These are phyloP conservation scores for Drosophila ficusphila DNA, from an alignment of 1,140 invertebrate species.

Conservation along the genomic window DNA sequence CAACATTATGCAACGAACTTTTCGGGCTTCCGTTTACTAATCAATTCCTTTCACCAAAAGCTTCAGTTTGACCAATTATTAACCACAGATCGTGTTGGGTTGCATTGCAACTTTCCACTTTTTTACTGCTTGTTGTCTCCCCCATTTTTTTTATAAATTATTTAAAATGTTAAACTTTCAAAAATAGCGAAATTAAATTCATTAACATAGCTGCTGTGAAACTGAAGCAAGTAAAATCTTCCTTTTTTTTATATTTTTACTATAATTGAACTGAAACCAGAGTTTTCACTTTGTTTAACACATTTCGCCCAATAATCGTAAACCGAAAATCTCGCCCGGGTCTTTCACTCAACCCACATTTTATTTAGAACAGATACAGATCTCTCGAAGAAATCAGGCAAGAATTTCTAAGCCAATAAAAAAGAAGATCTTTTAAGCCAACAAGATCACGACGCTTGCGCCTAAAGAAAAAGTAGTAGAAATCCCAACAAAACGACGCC, in stretches of 20 bases:
- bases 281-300: constrained; percentile 66
- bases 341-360: constrained; percentile 76
- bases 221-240: neutral
- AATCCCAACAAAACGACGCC: constrained; percentile 46
- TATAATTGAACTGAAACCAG: constrained; percentile 14
- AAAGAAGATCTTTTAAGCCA: constrained; percentile 65
- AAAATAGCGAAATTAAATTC: constrained; percentile 35
- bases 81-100: neutral
- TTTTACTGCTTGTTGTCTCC: constrained; percentile 1
- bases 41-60: neutral
- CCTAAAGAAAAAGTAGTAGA: constrained; percentile 71
- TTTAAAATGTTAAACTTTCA: constrained; percentile 47
- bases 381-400: constrained; percentile 58
- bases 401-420: constrained; percentile 78
- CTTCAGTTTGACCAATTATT: neutral
- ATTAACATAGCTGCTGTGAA: constrained; percentile 21
- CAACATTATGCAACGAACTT: constrained; percentile 13
- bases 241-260: neutral
- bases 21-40: constrained; percentile 1
- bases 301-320: constrained; percentile 68
- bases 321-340: constrained; percentile 29
- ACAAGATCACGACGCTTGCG: constrained; percentile 53
- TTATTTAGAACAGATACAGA: constrained; percentile 82
- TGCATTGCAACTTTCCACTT: constrained; percentile 35
- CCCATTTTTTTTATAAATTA: constrained; percentile 29